Percentiles rank a stretch among this genome's conserved stretches.
These are phyloP conservation scores for Rhinella marina DNA, from an alignment of 2,797 vertebrate species.

Conservation along the genomic window DNA sequence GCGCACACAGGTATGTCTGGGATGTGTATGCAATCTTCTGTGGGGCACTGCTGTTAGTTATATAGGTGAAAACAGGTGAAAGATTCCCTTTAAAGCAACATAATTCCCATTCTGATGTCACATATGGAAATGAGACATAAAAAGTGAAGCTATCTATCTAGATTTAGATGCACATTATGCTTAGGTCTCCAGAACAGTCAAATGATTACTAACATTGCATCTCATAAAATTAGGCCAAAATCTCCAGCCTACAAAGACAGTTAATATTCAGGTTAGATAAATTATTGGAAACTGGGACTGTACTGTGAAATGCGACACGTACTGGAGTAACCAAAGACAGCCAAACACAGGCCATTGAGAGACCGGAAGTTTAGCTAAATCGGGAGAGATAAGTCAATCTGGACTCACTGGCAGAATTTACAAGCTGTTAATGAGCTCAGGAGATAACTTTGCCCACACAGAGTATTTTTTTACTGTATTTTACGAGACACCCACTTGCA, in stretches of 20 bases:
- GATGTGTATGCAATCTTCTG: no score
- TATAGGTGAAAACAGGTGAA: no score
- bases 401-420: neutral
- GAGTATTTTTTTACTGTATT: neutral
- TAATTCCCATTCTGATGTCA: neutral
- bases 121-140: neutral
- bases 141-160: neutral
- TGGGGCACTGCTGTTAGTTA: no score
- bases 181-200: neutral
- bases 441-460: neutral
- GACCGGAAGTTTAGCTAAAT: neutral
- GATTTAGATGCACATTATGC: neutral
- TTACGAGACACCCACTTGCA: neutral
- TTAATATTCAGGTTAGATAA: neutral
- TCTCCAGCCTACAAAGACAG: neutral
- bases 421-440: neutral
- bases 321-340: neutral
- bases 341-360: neutral
- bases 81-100: neutral
- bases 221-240: neutral
- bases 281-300: neutral
- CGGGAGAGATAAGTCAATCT: neutral
- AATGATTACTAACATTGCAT: neutral
- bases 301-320: neutral
- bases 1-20: no score